These are phyloP conservation scores for Nerophis lumbriciformis DNA, from an alignment of 2,113 vertebrate species.

Conservation along the genomic window DNA sequence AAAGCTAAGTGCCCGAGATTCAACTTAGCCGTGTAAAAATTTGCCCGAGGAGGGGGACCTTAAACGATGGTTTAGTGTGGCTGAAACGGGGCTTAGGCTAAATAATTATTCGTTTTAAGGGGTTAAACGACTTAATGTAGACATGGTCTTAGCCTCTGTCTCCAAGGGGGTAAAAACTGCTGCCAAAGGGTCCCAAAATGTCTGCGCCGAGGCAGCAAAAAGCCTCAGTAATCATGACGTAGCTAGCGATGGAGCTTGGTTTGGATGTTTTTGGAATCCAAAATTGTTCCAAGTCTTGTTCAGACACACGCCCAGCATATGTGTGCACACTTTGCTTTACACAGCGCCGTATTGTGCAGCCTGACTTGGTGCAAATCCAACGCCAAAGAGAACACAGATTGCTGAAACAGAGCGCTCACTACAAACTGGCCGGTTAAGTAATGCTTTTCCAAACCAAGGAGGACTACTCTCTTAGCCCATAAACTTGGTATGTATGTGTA, in stretches of 20 bases:
- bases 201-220: slow-evolving; percentile 49
- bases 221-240: slow-evolving; percentile 34
- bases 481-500: slow-evolving; percentile 19
- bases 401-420: slow-evolving; percentile 62
- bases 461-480: slow-evolving; percentile 44
- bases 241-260: slow-evolving; percentile 9
- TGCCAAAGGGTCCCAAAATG: slow-evolving; percentile 28
- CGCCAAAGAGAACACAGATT: slow-evolving; percentile 66
- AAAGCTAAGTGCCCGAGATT: no score
- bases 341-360: slow-evolving; percentile 68
- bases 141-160: slow-evolving; percentile 11
- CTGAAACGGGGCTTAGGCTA: no score
- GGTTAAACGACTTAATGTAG: no score
- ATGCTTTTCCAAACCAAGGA: slow-evolving; percentile 55
- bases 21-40: no score
- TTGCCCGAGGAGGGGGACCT: no score
- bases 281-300: slow-evolving; percentile 8
- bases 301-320: slow-evolving; percentile 7
- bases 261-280: slow-evolving; percentile 7
- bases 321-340: slow-evolving; percentile 18
- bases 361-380: slow-evolving; percentile 57
- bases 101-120: no score
- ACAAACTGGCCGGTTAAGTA: slow-evolving; percentile 44
- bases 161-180: slow-evolving; percentile 21
- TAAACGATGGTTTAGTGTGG: no score